Evolutionary conservation across 2,888 invertebrate genomes (phyloP).

Genomic region (Epinotia ramella): DNA sequence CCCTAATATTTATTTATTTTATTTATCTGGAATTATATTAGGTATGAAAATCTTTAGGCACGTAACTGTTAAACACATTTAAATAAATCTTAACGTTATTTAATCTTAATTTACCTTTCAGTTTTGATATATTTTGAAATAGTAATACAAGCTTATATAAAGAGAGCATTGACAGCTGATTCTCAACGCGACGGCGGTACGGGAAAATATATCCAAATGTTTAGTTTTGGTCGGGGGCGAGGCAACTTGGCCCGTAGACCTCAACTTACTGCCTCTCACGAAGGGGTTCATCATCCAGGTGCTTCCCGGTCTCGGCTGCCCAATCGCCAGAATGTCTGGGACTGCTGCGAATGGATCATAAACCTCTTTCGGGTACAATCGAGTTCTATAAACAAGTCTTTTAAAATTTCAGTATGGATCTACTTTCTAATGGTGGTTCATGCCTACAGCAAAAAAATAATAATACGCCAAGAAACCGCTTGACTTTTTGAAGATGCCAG

Average conservation of each 20-base stretch:
- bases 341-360: slow-evolving; percentile 10
- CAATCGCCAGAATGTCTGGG: background rate
- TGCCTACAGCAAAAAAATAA: slow-evolving; percentile 60
- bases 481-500: background rate
- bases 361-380: background rate
- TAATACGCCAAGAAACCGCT: slow-evolving; percentile 19
- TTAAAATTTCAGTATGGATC: slow-evolving; percentile 69
- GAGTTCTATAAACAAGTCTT: slow-evolving; percentile 1
- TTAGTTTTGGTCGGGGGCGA: background rate
- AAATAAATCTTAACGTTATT: background rate
- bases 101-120: slow-evolving; percentile 14
- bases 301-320: background rate
- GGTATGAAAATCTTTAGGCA: no score
- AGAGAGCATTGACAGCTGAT: background rate
- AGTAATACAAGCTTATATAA: slow-evolving; percentile 54
- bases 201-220: background rate
- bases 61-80: background rate
- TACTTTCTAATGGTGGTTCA: slow-evolving; percentile 71
- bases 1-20: no score
- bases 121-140: slow-evolving; percentile 65
- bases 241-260: background rate
- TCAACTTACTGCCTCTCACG: background rate
- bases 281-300: background rate
- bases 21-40: no score
- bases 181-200: background rate